phyloP scores from a whole-genome alignment of 37 sponge, comb jelly and placozoan genomes.

The Petrosia ficiformis region DNA sequence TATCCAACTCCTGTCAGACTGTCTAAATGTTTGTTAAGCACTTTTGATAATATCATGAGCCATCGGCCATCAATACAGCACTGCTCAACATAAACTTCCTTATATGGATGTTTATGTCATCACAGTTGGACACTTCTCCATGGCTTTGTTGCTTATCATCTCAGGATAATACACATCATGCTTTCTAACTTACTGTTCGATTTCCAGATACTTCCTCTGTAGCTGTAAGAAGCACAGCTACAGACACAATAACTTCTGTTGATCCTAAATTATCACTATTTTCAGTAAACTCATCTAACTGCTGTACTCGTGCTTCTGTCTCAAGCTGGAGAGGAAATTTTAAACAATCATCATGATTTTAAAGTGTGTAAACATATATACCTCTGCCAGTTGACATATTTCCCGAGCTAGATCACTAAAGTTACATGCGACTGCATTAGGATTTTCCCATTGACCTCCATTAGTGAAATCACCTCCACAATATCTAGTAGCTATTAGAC shows the following conservation, averaged over 20 bases:
- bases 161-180: neutral
- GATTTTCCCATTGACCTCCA: conserved; percentile 41
- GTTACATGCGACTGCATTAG: conserved; percentile 18
- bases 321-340: too few species aligned
- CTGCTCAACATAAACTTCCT: too few species aligned
- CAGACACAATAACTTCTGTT: neutral
- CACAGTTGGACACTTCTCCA: too few species aligned
- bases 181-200: conserved; percentile 7
- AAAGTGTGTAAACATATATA: too few species aligned
- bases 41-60: too few species aligned
- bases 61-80: too few species aligned
- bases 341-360: too few species aligned
- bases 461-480: conserved; percentile 47
- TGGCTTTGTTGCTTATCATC: too few species aligned
- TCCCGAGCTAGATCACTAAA: conserved; percentile 10
- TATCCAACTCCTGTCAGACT: too few species aligned
- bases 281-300: neutral
- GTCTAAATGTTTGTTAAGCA: too few species aligned
- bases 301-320: neutral
- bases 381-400: conserved; percentile 31
- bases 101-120: too few species aligned
- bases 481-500: conserved; percentile 15
- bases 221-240: neutral
- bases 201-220: conserved; percentile 7
- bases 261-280: neutral